These are phyloP conservation scores for Pseudocheirus occidentalis DNA, from an alignment of 2,797 vertebrate species.

Conservation along the genomic window DNA sequence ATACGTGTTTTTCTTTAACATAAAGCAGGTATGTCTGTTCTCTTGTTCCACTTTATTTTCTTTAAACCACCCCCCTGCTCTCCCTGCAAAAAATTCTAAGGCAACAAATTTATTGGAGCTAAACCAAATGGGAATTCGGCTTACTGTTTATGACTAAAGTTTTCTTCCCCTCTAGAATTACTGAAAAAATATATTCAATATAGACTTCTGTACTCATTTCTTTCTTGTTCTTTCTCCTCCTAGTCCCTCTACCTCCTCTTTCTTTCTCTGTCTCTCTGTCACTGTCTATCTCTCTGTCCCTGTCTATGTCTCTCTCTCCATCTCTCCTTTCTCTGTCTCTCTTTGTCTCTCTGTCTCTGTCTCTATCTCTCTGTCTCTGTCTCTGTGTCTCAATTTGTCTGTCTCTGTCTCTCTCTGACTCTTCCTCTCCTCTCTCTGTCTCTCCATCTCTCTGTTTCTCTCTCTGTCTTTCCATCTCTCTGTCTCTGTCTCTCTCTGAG, in stretches of 20 bases:
- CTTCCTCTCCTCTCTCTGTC: too few relatives aligned
- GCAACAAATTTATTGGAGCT: slow-evolving; percentile 75
- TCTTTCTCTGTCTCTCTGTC: slow-evolving; percentile 68
- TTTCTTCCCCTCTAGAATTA: slow-evolving; percentile 71
- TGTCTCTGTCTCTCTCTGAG: too few relatives aligned
- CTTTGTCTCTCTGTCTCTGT: slow-evolving; percentile 59
- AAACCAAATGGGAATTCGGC: slow-evolving; percentile 81
- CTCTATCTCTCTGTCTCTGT: slow-evolving; percentile 67
- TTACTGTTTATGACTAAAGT: slow-evolving; percentile 79
- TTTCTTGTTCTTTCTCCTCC: slow-evolving; percentile 68
- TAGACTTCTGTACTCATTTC: slow-evolving; percentile 76
- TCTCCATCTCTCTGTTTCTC: slow-evolving; percentile 40
- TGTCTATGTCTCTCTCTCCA: slow-evolving; percentile 50
- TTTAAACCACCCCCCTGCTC: slow-evolving; percentile 53
- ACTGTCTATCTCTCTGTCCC: slow-evolving; percentile 37
- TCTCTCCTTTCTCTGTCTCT: slow-evolving; percentile 68
- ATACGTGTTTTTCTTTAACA: slow-evolving; percentile 78
- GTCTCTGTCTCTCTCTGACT: too few relatives aligned
- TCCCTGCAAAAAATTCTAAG: neutral
- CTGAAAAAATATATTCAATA: slow-evolving; percentile 71
- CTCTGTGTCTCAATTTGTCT: slow-evolving; percentile 46
- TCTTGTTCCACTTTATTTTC: slow-evolving; percentile 82
- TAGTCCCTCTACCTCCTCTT: neutral
- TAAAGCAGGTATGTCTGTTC: slow-evolving; percentile 73
- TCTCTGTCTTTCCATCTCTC: too few relatives aligned